Evolutionary conservation across 1,140 invertebrate species (phyloP), one percentile per base, ranked within the genome.

Genomic region (Pachypsylla venusta): DNA sequence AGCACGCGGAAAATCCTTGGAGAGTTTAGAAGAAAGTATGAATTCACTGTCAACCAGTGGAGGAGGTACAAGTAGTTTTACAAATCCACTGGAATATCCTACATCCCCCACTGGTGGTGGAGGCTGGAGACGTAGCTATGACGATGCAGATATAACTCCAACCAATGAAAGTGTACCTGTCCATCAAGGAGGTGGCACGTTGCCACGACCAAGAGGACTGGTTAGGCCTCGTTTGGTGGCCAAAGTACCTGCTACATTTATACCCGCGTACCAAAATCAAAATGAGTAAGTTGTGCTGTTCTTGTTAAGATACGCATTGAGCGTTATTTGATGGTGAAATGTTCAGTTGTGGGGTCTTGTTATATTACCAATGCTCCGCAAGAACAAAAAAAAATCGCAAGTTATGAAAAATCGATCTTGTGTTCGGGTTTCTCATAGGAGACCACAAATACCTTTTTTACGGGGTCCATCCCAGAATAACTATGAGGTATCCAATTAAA

Each of bases 61-160:
- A 12, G 65, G 65, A 28, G 66, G 66, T 2, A 67, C 64, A 1
- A 66, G 64, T 58, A 65, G 64, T 56, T 67, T 68, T 55, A 63
- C 65, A 5, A 60, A 56, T 54, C 60, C 65, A 13, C 65, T 59
- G n/a, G 69, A 70, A 30, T 65, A 67, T 1, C 71, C 70, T 40
- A 60, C 66, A 0, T 60, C 73, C 16, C 30, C 30, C 30, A 4
- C n/a, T 7, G 42, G 42, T 7, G 42, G 4, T 7, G 42, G 42
- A n/a, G 71, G 71, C 19, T 91, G 88, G 84, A 77, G 89, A 61
- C 76, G 77, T 26, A 78, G 87, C 55, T 91, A 88, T 68, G 89
- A 92, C 68, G 88, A 92, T 68, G 88, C 42, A 4, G 88, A 92
- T 70, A 82, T 90, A 48, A 90, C 87, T 22, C 87, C 87, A 1